Evolutionary conservation across 2,888 invertebrate species (phyloP), one percentile per base, ranked within the genome.

Genomic region (Minunthozetes semirufus): DNA sequence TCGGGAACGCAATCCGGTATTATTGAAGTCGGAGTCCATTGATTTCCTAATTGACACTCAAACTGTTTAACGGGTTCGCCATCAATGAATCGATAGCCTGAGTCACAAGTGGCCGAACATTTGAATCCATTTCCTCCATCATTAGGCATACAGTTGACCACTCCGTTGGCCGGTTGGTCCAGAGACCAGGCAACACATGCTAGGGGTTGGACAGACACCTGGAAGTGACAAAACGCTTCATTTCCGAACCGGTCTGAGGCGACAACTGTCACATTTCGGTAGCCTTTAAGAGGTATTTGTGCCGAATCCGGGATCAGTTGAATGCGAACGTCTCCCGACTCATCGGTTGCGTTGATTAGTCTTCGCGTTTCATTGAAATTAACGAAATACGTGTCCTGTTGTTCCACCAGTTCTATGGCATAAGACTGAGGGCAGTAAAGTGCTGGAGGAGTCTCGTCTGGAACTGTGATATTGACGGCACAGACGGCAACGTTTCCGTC

Each of bases 401-500:
- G 89, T 78, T 94, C 94, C 0, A 92, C 90, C 76, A 95, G 84
- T 83, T 94, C 94, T 78, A 94, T 93, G 0, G 94, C 94, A 81
- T 94, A 94, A 81, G 94, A 94, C 83, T 94, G 93, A 0, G 94
- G 94, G 81, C 94, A 95, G 81, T 91, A 93, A 53, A 94, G 84
- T 81, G 89, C 88, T 9, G 94, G 94, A 73, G 94, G 94, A 0
- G 93, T 94, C 73, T 94, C 90, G 83, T 95, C 94, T 42, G 93
- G 93, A 13, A 94, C 94, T 0, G 94, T 93, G 42, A 98, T 93
- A 80, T 94, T 94, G 42, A 98, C 94, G 86, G 93, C 92, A 82
- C 98, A 98, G 81, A 94, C 94, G 17, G 96, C 98, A 17, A 94
- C 94, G 81, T 98, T 98, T 79, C 96, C 96, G 81, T 96, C 96